Percentiles rank a stretch among this genome's conserved stretches.
Evolutionary conservation across 2,888 invertebrate genomes (phyloP).

Genomic region (Glaucopsyche alexis): DNA sequence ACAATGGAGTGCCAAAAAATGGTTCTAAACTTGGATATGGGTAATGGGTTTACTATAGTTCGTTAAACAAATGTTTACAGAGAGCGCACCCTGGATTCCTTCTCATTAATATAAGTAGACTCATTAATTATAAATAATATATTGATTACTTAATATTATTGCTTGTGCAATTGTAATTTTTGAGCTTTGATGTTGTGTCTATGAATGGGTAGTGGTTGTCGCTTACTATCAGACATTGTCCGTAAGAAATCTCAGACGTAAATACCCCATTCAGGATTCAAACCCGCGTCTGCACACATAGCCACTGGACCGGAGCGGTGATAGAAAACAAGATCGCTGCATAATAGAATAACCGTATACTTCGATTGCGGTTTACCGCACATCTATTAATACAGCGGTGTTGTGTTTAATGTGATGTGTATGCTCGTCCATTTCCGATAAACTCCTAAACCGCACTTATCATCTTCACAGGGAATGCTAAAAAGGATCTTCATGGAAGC

Average conservation of each 20-base stretch:
- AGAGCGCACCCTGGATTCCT: background rate
- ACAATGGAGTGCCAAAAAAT: background rate
- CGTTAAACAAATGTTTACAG: background rate
- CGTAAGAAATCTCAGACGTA: too few species aligned
- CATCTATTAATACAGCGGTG: conserved; percentile 2
- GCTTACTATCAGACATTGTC: background rate
- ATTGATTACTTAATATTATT: too few species aligned
- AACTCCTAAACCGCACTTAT: background rate
- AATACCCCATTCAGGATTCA: background rate
- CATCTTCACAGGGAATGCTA: too few species aligned
- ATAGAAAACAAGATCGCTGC: conserved; percentile 12
- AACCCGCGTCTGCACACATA: background rate
- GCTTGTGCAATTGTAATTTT: background rate
- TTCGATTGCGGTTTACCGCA: background rate
- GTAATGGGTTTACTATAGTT: background rate
- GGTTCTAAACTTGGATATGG: background rate
- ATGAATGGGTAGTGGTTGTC: background rate
- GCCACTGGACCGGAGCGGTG: conserved; percentile 16
- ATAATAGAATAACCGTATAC: conserved; percentile 11
- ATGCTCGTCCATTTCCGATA: background rate
- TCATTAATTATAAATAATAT: too few species aligned
- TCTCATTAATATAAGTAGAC: background rate
- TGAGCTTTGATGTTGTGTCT: background rate
- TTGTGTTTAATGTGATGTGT: background rate
- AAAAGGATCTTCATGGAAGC: too few species aligned